These are phyloP conservation scores for Melierax canorus DNA, from an alignment of 2,113 vertebrate genomes.

Conservation along the genomic window DNA sequence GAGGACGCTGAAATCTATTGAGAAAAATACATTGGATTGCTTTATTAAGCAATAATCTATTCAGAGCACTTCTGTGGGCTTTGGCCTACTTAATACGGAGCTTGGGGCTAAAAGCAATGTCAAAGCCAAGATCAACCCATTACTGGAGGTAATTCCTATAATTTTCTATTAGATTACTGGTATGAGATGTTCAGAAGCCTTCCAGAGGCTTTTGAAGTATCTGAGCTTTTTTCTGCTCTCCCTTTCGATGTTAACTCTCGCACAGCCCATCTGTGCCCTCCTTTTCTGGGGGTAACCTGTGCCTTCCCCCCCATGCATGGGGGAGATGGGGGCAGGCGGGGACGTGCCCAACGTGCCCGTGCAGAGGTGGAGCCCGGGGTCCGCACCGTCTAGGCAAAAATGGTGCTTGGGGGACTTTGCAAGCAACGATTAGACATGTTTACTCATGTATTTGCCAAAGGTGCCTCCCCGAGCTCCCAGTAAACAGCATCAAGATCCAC, in stretches of 20 bases:
- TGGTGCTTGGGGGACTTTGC: not conserved
- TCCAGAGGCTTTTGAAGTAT: not conserved
- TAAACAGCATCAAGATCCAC: not conserved
- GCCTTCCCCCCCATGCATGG: accelerated
- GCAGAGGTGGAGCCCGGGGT: not conserved
- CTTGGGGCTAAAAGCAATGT: not conserved
- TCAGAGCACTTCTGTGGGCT: not conserved
- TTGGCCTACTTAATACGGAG: not conserved
- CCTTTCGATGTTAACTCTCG: not conserved
- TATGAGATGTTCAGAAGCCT: not conserved
- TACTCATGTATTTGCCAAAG: not conserved
- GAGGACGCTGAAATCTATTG: not conserved
- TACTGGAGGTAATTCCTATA: constrained; percentile 9
- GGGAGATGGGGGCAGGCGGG: not conserved
- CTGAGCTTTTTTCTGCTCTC: not conserved
- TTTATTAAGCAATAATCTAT: constrained; percentile 13
- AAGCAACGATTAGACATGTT: constrained; percentile 17
- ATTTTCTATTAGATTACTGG: not conserved
- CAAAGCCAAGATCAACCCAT: constrained; percentile 1
- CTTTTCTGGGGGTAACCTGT: not conserved
- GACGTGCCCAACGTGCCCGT: not conserved
- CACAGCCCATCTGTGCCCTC: accelerated
- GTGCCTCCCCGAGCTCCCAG: not conserved
- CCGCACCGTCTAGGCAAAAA: accelerated
- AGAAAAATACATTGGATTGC: not conserved